phyloP scores from a whole-genome alignment of 2,113 vertebrate species.

The Hippocampus barbouri region DNA sequence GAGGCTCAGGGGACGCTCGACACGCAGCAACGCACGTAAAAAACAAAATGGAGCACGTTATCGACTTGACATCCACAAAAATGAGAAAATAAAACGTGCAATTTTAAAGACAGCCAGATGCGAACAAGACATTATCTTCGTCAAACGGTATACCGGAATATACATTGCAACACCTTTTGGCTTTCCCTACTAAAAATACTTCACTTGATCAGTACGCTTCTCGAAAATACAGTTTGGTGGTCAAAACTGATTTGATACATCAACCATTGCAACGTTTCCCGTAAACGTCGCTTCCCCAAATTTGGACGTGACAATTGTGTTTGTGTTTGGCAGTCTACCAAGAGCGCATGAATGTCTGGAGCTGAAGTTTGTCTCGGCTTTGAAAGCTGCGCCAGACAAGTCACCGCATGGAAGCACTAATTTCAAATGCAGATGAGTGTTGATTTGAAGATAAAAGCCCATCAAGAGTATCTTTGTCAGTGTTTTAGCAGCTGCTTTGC shows the following conservation, averaged over 20 bases:
- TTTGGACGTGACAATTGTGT: too few species aligned
- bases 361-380: too few species aligned
- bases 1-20: neutral
- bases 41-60: neutral
- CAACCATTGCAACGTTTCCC: too few species aligned
- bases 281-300: too few species aligned
- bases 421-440: neutral
- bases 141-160: too few species aligned
- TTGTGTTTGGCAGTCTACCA: too few species aligned
- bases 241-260: neutral
- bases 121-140: too few species aligned
- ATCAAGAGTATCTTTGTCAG: slow-evolving; percentile 6
- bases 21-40: neutral
- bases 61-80: neutral
- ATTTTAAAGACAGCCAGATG: neutral
- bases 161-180: too few species aligned
- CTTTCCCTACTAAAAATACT: too few species aligned
- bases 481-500: slow-evolving; percentile 14
- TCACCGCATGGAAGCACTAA: neutral
- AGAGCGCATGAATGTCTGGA: too few species aligned
- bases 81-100: neutral
- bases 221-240: neutral
- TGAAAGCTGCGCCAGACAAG: too few species aligned
- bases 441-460: slow-evolving; percentile 7
- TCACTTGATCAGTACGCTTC: too few species aligned